Evolutionary conservation across 1,140 invertebrate genomes (phyloP), one percentile per base, ranked within the genome.

Genomic region (honey bee (Apis mellifera)): DNA sequence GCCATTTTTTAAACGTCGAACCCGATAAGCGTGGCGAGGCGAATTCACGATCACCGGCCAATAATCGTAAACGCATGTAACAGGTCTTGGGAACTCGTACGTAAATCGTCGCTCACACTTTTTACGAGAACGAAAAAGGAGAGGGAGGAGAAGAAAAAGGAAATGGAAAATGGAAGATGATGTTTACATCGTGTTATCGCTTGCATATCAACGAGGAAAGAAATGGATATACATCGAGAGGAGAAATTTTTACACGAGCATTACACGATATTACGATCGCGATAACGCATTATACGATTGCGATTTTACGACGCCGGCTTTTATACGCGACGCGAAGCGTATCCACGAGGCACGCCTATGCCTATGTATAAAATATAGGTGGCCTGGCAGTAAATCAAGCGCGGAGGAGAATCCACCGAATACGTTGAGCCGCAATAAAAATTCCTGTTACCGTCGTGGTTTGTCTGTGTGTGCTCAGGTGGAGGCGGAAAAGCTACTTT

Each of bases 261-360:
- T 79, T 69, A 83, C 70, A 84, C 62, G 73, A 75, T 75, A 60
- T 84, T 89, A 86, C 88, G 84, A 90, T 91, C 89, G 88, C 89
- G 90, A 89, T 90, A 91, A 91, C 89, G 89, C 84, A 89, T 91
- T 86, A 89, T 89, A 85, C 84, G 89, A 91, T 90, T 87, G 87
- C 78, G 82, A 78, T 90, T 91, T 91, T 91, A 91, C 83, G 90
- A 88, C 66, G 77, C 62, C 66, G 70, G 70, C 83, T 90, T 90
- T 90, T 90, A 91, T 91, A 48, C 54, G 5, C 26, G 55, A 26
- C 70, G 73, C 79, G 79, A 86, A 66, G 57, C 54, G 87, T 48
- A 64, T 68, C 69, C 59, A 59, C 70, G 12, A 21, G 32, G 42
- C 17, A 68, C 85, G 83, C 32, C 32, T 42, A 42, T 26, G n/a